Evolutionary conservation across 2,888 invertebrate genomes (phyloP).

Genomic region (Tipula vernalis): DNA sequence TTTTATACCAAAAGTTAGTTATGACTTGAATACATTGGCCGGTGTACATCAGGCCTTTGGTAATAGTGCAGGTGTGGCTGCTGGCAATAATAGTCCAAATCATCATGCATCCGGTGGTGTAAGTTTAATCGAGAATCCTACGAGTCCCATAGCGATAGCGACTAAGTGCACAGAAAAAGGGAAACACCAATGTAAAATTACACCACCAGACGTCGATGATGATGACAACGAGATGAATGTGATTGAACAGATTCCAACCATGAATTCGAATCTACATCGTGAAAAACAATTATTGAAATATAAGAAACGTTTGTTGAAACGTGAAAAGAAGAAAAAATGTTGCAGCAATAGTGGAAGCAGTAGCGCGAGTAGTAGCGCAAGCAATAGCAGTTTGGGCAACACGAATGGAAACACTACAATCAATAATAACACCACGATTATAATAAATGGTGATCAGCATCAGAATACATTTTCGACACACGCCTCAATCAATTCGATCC

Average conservation of each 20-base stretch:
- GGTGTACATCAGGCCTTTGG: background rate
- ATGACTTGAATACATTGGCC: background rate
- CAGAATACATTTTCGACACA: slow-evolving; percentile 12
- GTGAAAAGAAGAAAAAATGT: slow-evolving; percentile 26
- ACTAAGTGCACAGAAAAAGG: slow-evolving; percentile 54
- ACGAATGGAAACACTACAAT: background rate
- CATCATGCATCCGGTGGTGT: background rate
- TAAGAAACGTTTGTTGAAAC: slow-evolving; percentile 33
- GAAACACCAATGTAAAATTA: slow-evolving; percentile 53
- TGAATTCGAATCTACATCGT: slow-evolving; percentile 24
- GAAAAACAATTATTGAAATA: slow-evolving; percentile 34
- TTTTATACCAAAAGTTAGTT: slow-evolving; percentile 45
- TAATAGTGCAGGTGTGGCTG: background rate
- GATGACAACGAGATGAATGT: slow-evolving; percentile 43
- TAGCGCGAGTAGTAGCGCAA: background rate
- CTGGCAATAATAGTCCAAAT: background rate
- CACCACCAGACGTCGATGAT: slow-evolving; percentile 42
- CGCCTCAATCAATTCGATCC: slow-evolving; percentile 22
- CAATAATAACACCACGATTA: background rate
- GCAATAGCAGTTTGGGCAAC: background rate
- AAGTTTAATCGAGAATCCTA: background rate
- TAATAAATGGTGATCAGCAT: slow-evolving; percentile 8
- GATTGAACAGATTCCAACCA: slow-evolving; percentile 20
- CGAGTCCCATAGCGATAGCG: background rate
- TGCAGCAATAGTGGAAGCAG: background rate